Base-by-base conservation (phyloP, 2,113 vertebrate species). In the Sphyrna mokarran region DNA sequence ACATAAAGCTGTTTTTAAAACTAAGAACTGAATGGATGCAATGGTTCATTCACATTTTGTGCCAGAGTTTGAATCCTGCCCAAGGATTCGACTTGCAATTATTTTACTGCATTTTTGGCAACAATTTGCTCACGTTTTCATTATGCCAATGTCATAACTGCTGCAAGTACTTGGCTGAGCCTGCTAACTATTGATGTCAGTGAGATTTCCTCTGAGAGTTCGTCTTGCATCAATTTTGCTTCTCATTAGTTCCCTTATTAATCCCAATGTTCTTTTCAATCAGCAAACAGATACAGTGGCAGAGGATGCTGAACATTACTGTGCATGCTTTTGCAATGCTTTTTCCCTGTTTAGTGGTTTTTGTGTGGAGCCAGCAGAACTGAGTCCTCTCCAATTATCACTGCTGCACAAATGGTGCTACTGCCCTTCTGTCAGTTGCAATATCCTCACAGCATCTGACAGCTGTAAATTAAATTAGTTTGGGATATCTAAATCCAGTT, bases 171-270 rank as follows among this genome's bases (percentile, higher is more conserved):
- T 58, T 58, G 48, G 54, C 86, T 10, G 13, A 89, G 48, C 48
- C 29, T 58, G 9, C 86, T 87, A 58, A 58, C 86, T 89, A 89
- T 89, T 22, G 86, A 89, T 89, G 54, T 54, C 58, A 54, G 85
- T 89, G 86, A 89, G 8, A 89, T 58, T 89, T 89, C 86, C 86
- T 89, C 85, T 54, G 22, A 89, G 86, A 94, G 91, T 40, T 94
- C 33, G 63, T 22, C 18, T 94, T 69, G 61, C 91, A 68, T 40
- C 90, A 66, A 68, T 68, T 94, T 94, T 93, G 13, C n/a, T 93
- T 93, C 66, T 68, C 66, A 94, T 68, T 94, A 66, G 58, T n/a
- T 94, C 63, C 18, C 40, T 94, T 94, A 68, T 69, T 68, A 94
- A 66, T 94, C 18, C 63, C 37, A 40, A 69, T 63, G 91, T 13